A percentile compares a stretch with the other conserved stretches of the same genome.
phyloP scores from a whole-genome alignment of 1,140 invertebrate species.

The Pseudomyrmex pallidus region DNA sequence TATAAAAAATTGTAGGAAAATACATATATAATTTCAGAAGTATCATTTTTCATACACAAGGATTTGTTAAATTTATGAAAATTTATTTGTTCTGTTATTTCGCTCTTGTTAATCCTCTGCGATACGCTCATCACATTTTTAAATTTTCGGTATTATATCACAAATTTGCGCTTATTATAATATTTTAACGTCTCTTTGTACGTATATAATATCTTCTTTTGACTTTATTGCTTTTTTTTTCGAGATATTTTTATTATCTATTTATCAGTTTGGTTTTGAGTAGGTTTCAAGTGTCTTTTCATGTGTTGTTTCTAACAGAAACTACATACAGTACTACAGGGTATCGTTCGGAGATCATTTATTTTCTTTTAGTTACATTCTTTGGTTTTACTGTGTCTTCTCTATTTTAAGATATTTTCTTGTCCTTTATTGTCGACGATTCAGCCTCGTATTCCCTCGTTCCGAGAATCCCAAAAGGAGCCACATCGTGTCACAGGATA shows the following conservation, averaged over 20 bases:
- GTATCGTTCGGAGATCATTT: background rate
- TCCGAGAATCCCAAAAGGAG: slow-evolving; percentile 23
- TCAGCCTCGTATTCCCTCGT: slow-evolving; percentile 18
- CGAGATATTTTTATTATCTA: slow-evolving; percentile 5
- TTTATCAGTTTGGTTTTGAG: background rate
- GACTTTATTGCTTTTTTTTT: background rate
- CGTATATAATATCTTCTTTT: background rate
- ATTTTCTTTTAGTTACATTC: background rate
- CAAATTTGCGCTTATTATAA: background rate
- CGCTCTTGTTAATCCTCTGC: background rate
- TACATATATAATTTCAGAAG: slow-evolving; percentile 15
- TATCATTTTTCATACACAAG: slow-evolving; percentile 4
- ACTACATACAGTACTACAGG: background rate
- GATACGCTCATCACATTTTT: background rate
- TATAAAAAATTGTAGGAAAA: slow-evolving; percentile 39
- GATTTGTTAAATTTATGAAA: slow-evolving; percentile 37
- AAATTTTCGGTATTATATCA: background rate
- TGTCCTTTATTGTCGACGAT: slow-evolving; percentile 21
- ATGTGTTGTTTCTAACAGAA: background rate
- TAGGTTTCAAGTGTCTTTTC: too few species aligned
- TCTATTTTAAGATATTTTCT: slow-evolving; percentile 35
- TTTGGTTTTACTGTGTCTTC: background rate
- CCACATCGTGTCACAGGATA: slow-evolving; percentile 42
- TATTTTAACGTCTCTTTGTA: too few species aligned
- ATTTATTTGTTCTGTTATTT: slow-evolving; percentile 44